Base-by-base conservation (phyloP, 2,113 vertebrate species). In the Argyrosomus japonicus region DNA sequence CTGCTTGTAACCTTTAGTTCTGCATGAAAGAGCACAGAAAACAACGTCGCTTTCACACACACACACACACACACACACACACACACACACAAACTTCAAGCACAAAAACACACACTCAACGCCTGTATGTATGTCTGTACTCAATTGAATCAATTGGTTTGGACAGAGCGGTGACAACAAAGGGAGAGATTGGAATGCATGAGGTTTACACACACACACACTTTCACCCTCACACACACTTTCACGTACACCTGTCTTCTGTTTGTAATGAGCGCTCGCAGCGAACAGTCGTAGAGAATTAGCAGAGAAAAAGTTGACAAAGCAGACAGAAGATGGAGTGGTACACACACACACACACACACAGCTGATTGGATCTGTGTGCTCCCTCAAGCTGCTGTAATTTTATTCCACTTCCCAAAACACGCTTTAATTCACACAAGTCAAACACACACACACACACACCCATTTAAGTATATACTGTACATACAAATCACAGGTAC, bases 1-100 rank as follows among this genome's bases (percentile, higher is more conserved):
- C 74, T 81, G 75, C 71, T 63, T 63, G 72, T 75, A 82, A 77
- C 72, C 68, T 91, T 83, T 77, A 64, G 75, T 78, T 89, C 64
- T 53, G 72, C 85, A 71, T 84, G 79, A 88, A 29, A 25, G 70
- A 86, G 63, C 79, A 81, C 56, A 70, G 69, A 75, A 81, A 81
- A 53, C 62, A 68, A 51, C 53, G 18, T 54, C 0, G 12, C 68
- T 53, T 40, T 62, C 73, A 36, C 68, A 50, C 45, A 53, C 81
- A 53, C 81, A 83, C 65, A 60, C 63, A 69, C 61, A 60, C 56
- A 36, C 36, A 36, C 36, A 60, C 63, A 51, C 67, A 64, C 43
- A 68, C 54, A 74, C 19, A 83, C 40, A 68, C 62, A 68, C 50
- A 74, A 36, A 68, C 36, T 56, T 25, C 21, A 68, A 47, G 21